Evolutionary conservation across 2,113 vertebrate species (phyloP).

Genomic region (Ariopsis seemanni): DNA sequence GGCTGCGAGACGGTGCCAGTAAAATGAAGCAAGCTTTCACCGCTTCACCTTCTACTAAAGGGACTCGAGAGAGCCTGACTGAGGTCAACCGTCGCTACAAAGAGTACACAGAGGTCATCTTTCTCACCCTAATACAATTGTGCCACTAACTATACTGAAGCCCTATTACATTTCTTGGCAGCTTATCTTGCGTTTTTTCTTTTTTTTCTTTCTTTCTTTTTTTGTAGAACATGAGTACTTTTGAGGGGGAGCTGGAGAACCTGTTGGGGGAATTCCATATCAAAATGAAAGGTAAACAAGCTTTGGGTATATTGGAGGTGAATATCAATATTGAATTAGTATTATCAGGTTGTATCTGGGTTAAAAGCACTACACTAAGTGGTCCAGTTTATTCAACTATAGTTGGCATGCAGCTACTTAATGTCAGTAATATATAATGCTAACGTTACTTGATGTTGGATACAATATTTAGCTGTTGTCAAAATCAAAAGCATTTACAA

Average conservation of each 20-base stretch:
- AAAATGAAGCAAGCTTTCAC: conserved; percentile 98
- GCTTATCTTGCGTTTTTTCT: neutral
- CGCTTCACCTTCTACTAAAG: conserved; percentile 89
- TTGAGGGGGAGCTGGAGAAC: conserved; percentile 91
- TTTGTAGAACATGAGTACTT: conserved; percentile 89
- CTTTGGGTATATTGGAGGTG: neutral
- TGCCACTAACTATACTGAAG: conserved; percentile 28
- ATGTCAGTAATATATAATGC: neutral
- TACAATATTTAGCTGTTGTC: neutral
- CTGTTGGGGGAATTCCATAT: conserved; percentile 95
- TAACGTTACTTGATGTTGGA: neutral
- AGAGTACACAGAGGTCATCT: conserved; percentile 94
- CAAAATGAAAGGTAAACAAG: conserved; percentile 91
- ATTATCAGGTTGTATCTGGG: neutral
- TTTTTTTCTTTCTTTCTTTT: neutral
- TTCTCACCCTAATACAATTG: neutral
- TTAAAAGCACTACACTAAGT: neutral
- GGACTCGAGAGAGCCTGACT: conserved; percentile 88
- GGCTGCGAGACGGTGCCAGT: conserved; percentile 91
- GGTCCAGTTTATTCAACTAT: neutral
- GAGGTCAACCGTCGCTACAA: conserved; percentile 91
- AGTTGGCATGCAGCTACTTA: neutral
- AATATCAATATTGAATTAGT: neutral
- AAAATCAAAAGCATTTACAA: neutral
- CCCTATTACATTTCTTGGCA: neutral